Evolutionary conservation across 2,888 invertebrate species (phyloP), one percentile per base, ranked within the genome.

Genomic region (Alentia gelatinosa): DNA sequence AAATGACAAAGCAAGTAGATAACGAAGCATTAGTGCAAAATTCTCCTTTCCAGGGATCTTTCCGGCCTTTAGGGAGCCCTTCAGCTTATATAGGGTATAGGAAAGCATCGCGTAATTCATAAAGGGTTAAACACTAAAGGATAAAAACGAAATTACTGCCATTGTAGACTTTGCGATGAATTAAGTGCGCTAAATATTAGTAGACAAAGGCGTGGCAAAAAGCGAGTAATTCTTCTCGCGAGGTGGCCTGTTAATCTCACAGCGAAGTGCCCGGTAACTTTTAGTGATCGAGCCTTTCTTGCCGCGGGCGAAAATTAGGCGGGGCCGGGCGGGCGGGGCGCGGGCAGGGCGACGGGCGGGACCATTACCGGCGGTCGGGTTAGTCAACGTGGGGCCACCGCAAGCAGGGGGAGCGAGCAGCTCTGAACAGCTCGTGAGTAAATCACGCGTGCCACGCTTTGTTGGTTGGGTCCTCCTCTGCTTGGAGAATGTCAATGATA

Each of bases 401-500:
- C 68, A 68, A 30, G 56, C 56, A 19, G 5, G 19, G 23, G 1
- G 68, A 68, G 33, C 68, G 33, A 68, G 30, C 68, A 30, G 33
- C 68, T 68, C 68, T 26, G 68, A 68, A 26, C 68, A 30, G 68
- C 26, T 68, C 68, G 83, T 7, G 83, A 30, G 83, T 83, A 83
- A 83, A 83, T 40, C 39, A 83, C 39, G n/a, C 26, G 39, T 37
- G 26, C 40, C 83, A 9, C n/a, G 83, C 39, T 83, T 37, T 83
- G 39, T 83, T 83, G 39, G 83, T 12, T 1, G n/a, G 40, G 83
- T 37, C 26, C 35, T 37, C 40, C 83, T 23, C 40, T 26, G 40
- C 39, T n/a, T 83, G 83, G 26, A 83, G 83, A 83, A 83, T 83
- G 83, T 83, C 83, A 83, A 83, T 83, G 83, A 83, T 83, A 83